Conservation (phyloP, 1,140 invertebrate genomes). For the Euborellia annulipes region DNA sequence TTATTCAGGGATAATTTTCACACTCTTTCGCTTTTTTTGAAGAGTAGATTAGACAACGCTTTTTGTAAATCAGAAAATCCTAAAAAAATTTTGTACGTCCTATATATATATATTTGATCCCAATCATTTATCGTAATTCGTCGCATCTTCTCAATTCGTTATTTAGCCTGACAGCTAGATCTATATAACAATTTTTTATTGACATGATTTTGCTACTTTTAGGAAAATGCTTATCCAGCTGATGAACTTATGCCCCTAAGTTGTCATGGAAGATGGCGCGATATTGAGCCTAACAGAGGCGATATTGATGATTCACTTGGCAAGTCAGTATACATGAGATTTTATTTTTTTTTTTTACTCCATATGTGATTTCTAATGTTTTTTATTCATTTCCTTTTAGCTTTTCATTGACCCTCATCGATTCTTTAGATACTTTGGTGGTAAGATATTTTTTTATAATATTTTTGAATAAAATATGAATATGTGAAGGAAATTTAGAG, state of each 20-base stretch:
- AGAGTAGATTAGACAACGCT: background rate
- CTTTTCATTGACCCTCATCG: conserved; percentile 91
- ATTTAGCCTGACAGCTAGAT: too few relatives aligned
- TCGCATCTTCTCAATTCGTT: background rate
- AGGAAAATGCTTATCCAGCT: conserved; percentile 89
- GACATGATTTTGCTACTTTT: conserved; percentile 13
- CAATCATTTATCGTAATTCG: background rate
- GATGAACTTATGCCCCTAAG: conserved; percentile 97
- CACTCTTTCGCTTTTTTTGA: background rate
- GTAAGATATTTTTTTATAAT: too few relatives aligned
- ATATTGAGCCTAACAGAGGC: conserved; percentile 70
- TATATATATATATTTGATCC: background rate
- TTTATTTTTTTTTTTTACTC: conserved; percentile 6
- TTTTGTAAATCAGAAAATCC: background rate
- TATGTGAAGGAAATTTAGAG: too few relatives aligned
- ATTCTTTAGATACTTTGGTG: conserved; percentile 85
- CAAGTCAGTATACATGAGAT: conserved; percentile 55
- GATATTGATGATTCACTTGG: conserved; percentile 92
- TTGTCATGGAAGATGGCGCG: conserved; percentile 81
- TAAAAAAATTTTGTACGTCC: background rate
- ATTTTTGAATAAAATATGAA: too few relatives aligned
- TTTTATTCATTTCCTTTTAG: conserved; percentile 39
- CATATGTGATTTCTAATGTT: too few relatives aligned
- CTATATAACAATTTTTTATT: too few relatives aligned
- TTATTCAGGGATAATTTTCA: too few relatives aligned